These are phyloP conservation scores for Spisula solida DNA, from an alignment of 2,888 invertebrate species.

Conservation along the genomic window DNA sequence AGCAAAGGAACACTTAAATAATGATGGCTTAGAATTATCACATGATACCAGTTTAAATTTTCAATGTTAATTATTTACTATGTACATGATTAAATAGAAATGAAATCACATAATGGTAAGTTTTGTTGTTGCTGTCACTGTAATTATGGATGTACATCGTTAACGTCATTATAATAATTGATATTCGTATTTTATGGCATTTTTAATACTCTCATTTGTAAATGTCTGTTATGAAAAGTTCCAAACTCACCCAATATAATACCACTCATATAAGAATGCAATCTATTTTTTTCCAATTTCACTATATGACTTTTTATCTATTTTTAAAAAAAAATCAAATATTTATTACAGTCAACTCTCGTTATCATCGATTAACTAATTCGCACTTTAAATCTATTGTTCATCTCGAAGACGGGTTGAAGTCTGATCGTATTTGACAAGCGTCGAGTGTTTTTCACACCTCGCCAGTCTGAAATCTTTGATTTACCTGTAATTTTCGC, in stretches of 20 bases:
- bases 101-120: conserved; percentile 22
- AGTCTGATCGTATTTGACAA: no score
- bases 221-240: no score
- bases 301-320: background rate
- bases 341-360: background rate
- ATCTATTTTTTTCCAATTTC: background rate
- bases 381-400: no score
- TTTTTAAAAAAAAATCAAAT: background rate
- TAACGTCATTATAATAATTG: background rate
- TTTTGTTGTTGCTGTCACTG: background rate
- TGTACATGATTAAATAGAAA: background rate
- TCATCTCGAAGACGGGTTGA: no score
- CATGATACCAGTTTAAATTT: background rate
- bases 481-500: no score
- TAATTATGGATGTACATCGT: background rate
- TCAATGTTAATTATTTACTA: background rate
- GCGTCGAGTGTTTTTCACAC: no score
- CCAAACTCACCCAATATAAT: background rate
- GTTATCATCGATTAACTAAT: no score
- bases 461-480: no score
- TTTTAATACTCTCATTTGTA: no score
- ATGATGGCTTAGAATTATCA: background rate
- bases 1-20: no score
- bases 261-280: background rate
- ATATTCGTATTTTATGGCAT: background rate